Conservation (phyloP, 2,888 invertebrate genomes). For the Ennomos fuscantarius region DNA sequence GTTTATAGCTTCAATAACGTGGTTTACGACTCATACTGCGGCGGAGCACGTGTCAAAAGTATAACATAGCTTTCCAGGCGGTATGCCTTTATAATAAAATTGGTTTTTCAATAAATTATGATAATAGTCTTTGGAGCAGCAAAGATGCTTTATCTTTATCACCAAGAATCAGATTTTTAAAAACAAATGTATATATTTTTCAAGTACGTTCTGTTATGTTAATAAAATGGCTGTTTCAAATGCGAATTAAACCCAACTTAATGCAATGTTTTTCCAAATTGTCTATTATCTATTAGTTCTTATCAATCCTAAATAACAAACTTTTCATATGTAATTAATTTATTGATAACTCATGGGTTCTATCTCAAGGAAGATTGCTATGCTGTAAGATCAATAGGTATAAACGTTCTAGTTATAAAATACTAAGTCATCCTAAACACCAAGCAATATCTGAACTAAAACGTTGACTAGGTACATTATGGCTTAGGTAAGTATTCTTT, state of each 20-base stretch:
- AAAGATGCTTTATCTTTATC: not conserved
- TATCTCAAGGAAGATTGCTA: no score
- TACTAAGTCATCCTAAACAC: not conserved
- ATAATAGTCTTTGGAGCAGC: conserved; percentile 1
- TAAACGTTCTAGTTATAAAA: no score
- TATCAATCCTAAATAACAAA: no score
- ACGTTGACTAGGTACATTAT: conserved; percentile 39
- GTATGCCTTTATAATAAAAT: conserved; percentile 46
- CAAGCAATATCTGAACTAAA: conserved; percentile 1
- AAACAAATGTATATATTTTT: no score
- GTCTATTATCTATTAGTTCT: no score
- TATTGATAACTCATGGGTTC: no score
- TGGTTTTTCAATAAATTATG: conserved; percentile 43
- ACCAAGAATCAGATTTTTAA: not conserved
- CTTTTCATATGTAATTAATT: no score
- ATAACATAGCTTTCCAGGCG: conserved; percentile 43
- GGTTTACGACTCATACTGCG: conserved; percentile 71
- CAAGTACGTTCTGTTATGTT: no score
- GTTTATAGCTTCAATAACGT: conserved; percentile 76
- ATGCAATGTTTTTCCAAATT: no score
- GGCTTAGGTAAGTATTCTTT: conserved; percentile 57
- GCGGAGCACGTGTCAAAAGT: conserved; percentile 68
- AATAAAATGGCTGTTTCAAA: no score
- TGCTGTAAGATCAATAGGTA: no score
- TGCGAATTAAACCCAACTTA: no score